Conservation (phyloP, 1,140 invertebrate genomes). For the Pararge aegeria region DNA sequence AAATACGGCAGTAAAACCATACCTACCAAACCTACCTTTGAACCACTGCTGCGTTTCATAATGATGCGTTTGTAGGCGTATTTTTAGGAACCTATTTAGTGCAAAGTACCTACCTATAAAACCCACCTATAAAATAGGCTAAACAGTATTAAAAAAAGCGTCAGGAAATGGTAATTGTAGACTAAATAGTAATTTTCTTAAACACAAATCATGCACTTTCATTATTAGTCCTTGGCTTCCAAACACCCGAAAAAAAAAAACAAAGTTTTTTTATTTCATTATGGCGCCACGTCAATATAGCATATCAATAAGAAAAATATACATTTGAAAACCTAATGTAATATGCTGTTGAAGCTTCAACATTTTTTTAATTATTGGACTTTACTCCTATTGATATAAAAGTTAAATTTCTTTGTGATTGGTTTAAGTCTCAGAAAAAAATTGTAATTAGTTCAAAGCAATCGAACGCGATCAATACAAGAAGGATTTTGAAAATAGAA, state of each 20-base stretch:
- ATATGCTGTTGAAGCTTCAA: too few species aligned
- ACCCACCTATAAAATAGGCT: too few species aligned
- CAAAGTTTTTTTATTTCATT: constrained; percentile 6
- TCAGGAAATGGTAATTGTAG: too few species aligned
- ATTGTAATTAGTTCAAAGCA: constrained; percentile 50
- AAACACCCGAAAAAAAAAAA: constrained; percentile 18
- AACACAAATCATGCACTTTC: not conserved
- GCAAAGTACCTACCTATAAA: too few species aligned
- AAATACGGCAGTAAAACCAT: too few species aligned
- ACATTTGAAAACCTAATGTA: constrained; percentile 28
- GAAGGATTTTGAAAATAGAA: constrained; percentile 68
- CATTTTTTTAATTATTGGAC: not conserved
- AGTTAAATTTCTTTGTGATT: constrained; percentile 3
- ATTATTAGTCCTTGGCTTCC: too few species aligned
- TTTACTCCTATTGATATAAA: not conserved
- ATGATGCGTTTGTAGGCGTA: too few species aligned
- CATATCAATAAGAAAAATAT: constrained; percentile 36
- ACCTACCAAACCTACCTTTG: too few species aligned
- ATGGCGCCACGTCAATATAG: constrained; percentile 39
- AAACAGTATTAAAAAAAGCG: too few species aligned
- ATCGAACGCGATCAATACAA: constrained; percentile 63
- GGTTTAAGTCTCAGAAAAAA: constrained; percentile 19
- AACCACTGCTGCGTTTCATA: too few species aligned
- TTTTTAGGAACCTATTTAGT: too few species aligned
- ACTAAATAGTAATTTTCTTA: not conserved